Percentiles rank a stretch among this genome's conserved stretches.
Conservation (phyloP, 2,113 vertebrate genomes). For the Ceyx cyanopectus region DNA sequence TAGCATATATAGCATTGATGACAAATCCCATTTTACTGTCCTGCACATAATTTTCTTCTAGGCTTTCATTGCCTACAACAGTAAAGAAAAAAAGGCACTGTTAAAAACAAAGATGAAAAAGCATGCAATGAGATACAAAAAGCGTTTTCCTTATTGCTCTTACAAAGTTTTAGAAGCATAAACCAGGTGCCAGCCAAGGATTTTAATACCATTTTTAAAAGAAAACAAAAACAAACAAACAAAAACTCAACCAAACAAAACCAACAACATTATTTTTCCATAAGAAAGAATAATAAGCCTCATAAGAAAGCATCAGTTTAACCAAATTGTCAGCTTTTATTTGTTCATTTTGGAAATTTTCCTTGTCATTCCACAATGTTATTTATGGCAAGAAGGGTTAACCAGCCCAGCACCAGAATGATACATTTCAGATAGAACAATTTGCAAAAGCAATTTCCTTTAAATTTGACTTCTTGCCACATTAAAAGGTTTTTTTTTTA, state of each 20-base stretch:
- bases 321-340: background rate
- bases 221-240: background rate
- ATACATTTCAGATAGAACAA: background rate
- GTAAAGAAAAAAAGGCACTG: background rate
- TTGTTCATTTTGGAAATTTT: background rate
- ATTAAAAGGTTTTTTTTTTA: background rate
- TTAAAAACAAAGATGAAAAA: background rate
- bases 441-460: background rate
- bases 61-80: slow-evolving; percentile 89
- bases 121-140: background rate
- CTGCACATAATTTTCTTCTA: slow-evolving; percentile 96
- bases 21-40: slow-evolving; percentile 99
- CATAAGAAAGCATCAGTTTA: background rate
- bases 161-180: background rate
- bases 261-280: background rate
- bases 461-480: background rate
- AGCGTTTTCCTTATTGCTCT: background rate
- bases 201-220: background rate
- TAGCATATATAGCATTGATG: slow-evolving; percentile 98
- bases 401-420: background rate
- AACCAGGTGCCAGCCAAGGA: background rate
- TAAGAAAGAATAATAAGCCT: background rate
- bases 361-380: background rate
- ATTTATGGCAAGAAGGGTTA: background rate
- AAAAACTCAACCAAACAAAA: too few relatives aligned